phyloP scores from a whole-genome alignment of 2,888 invertebrate species.

The Diarsia rubi region DNA sequence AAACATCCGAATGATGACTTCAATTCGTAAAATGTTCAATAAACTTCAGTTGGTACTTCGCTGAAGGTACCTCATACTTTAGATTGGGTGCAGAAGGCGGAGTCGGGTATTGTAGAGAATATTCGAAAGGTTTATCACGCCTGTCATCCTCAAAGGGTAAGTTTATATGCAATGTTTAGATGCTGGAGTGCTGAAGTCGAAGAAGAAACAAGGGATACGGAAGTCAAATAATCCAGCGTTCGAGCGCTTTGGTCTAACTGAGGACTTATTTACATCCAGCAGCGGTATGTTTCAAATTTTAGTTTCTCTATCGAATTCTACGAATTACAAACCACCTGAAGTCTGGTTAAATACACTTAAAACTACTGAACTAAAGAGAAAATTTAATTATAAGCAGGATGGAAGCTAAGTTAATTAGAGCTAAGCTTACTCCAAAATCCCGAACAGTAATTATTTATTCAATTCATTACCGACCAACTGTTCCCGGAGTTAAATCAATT shows the following conservation, averaged over 20 bases:
- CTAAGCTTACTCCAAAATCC: constrained; percentile 27
- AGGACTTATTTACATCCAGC: constrained; percentile 12
- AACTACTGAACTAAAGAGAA: background rate
- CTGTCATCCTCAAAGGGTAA: too few relatives aligned
- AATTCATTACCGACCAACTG: constrained; percentile 43
- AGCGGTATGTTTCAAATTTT: constrained; percentile 2
- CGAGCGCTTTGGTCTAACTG: background rate
- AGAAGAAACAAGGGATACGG: background rate
- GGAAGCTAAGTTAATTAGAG: constrained; percentile 40
- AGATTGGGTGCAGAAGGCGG: background rate
- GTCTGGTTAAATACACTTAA: constrained; percentile 1
- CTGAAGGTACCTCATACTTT: background rate
- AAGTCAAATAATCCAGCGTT: constrained; percentile 2
- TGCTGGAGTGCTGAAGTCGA: background rate
- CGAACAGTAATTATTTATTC: constrained; percentile 56
- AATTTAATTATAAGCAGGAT: background rate
- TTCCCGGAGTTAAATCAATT: constrained; percentile 54
- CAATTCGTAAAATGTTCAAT: background rate
- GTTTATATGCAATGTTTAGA: background rate
- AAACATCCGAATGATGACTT: background rate
- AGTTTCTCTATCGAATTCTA: constrained; percentile 5
- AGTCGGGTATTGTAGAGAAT: background rate
- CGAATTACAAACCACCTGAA: constrained; percentile 12
- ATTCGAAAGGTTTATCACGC: background rate
- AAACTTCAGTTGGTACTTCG: background rate